Percentiles rank a stretch among this genome's conserved stretches.
These are phyloP conservation scores for Nezara viridula DNA, from an alignment of 2,888 invertebrate species.

Conservation along the genomic window DNA sequence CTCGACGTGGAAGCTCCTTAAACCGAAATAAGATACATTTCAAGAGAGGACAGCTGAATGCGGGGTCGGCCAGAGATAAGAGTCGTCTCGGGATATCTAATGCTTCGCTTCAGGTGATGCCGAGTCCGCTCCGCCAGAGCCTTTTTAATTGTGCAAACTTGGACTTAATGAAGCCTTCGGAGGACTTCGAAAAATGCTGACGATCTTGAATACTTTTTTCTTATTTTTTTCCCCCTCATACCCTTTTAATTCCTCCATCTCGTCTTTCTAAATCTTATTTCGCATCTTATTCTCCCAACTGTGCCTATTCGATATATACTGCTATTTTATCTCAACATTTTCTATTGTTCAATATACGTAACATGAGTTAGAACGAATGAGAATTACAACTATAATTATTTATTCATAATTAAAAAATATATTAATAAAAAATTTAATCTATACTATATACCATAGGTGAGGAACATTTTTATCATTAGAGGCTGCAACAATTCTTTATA, in stretches of 20 bases:
- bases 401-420: no score
- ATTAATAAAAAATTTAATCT: no score
- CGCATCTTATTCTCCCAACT: background rate
- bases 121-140: background rate
- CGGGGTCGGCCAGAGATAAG: background rate
- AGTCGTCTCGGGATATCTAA: background rate
- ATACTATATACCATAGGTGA: no score
- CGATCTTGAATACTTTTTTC: slow-evolving; percentile 31
- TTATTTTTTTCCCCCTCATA: background rate
- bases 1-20: background rate
- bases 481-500: no score
- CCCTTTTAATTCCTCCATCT: background rate
- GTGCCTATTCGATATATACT: no score
- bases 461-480: no score
- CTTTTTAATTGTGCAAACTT: slow-evolving; percentile 48
- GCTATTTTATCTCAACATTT: no score
- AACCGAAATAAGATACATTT: slow-evolving; percentile 8
- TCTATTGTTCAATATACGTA: no score
- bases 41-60: slow-evolving; percentile 24
- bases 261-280: background rate
- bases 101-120: background rate
- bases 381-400: no score
- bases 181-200: slow-evolving; percentile 35
- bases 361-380: no score
- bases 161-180: slow-evolving; percentile 40